Evolutionary conservation across 1,140 invertebrate species (phyloP).

Genomic region (Campoletis sonorensis): DNA sequence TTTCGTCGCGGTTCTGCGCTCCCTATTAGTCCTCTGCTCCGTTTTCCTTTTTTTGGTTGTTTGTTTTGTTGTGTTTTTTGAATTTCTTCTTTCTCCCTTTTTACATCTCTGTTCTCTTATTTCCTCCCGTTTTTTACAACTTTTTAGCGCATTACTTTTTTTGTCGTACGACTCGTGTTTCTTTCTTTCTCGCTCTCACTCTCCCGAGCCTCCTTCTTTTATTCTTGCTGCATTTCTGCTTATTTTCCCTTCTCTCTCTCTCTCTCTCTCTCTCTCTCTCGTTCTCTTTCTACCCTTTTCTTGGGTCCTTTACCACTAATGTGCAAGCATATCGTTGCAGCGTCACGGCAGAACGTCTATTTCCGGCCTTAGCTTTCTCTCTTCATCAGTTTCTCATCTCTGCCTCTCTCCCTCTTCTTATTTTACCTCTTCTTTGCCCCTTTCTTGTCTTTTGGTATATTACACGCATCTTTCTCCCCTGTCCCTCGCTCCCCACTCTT

Average conservation of each 20-base stretch:
- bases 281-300: not conserved
- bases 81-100: not conserved
- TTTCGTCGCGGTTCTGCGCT: conserved; percentile 41
- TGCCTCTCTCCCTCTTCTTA: not conserved
- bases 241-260: not conserved
- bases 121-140: not conserved
- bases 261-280: conserved; percentile 4
- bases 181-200: not conserved
- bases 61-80: not conserved
- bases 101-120: not conserved
- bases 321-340: conserved; percentile 31
- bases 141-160: not conserved
- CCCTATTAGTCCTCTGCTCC: conserved; percentile 35
- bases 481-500: conserved; percentile 51
- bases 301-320: conserved; percentile 28
- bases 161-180: not conserved
- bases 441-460: conserved; percentile 44
- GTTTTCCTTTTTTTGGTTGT: conserved; percentile 30
- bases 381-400: conserved; percentile 13
- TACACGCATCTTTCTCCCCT: conserved; percentile 49
- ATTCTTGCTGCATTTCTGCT: conserved; percentile 36
- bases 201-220: not conserved
- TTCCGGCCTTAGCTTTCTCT: conserved; percentile 30
- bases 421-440: conserved; percentile 47
- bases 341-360: conserved; percentile 36